Conservation (phyloP, 1,140 invertebrate species). For the Zaprionus vittiger region DNA sequence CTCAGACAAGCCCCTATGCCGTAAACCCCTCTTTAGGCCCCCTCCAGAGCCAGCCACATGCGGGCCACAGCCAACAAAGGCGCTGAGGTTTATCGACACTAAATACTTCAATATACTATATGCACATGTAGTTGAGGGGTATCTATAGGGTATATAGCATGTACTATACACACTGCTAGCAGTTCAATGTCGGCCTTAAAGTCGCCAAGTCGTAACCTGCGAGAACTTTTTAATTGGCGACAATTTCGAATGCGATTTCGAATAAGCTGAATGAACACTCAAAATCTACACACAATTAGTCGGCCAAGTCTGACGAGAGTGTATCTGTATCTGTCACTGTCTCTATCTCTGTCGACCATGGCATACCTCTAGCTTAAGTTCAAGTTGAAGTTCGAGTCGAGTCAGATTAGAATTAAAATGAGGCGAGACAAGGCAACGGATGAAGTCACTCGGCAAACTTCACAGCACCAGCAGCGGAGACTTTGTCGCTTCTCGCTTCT, state of each 20-base stretch:
- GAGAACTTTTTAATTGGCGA: conserved; percentile 55
- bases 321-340: too few species aligned
- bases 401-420: conserved; percentile 27
- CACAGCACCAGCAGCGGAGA: neutral
- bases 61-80: neutral
- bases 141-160: neutral
- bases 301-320: conserved; percentile 8
- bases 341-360: conserved; percentile 13
- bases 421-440: conserved; percentile 2
- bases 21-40: neutral
- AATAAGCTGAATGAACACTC: conserved; percentile 55
- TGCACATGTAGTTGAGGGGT: neutral
- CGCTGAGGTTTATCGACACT: neutral
- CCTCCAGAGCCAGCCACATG: neutral
- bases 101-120: neutral
- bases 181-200: conserved; percentile 29
- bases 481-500: neutral
- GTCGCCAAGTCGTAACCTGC: conserved; percentile 15
- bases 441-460: conserved; percentile 5
- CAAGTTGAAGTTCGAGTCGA: conserved; percentile 5
- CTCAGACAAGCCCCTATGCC: neutral
- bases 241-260: conserved; percentile 63
- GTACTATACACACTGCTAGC: neutral
- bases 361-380: conserved; percentile 1
- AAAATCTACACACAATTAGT: conserved; percentile 36